A percentile compares a stretch with the other conserved stretches of the same genome.
Evolutionary conservation across 1,140 invertebrate genomes (phyloP).

Genomic region (Anastrepha ludens): DNA sequence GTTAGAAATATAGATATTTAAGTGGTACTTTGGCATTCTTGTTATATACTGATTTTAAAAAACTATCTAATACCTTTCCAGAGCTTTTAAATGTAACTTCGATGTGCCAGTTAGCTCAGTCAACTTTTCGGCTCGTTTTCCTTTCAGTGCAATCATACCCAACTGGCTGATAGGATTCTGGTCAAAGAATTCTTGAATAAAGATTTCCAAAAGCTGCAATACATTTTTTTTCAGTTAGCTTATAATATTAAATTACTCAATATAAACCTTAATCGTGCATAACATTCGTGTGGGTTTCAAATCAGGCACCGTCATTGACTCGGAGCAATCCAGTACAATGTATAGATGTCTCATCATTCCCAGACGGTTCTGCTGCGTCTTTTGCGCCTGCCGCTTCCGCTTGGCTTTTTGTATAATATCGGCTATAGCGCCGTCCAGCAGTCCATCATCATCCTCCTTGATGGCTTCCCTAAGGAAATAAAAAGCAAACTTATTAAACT

Average conservation of each 20-base stretch:
- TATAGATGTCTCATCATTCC: slow-evolving; percentile 98
- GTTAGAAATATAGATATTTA: background rate
- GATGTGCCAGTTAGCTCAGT: slow-evolving; percentile 92
- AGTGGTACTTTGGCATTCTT: too few species aligned
- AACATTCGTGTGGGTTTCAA: slow-evolving; percentile 94
- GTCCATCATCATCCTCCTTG: slow-evolving; percentile 94
- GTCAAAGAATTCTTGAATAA: slow-evolving; percentile 98
- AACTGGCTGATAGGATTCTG: slow-evolving; percentile 99
- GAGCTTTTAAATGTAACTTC: slow-evolving; percentile 85
- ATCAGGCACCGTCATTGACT: slow-evolving; percentile 95
- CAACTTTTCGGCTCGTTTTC: slow-evolving; percentile 95
- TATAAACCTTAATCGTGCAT: slow-evolving; percentile 88
- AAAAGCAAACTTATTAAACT: slow-evolving; percentile 19
- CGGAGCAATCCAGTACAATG: slow-evolving; percentile 93
- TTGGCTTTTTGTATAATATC: slow-evolving; percentile 94
- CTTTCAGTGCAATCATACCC: slow-evolving; percentile 92
- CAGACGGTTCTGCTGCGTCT: slow-evolving; percentile 83
- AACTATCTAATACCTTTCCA: slow-evolving; percentile 74
- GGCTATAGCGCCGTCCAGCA: slow-evolving; percentile 90
- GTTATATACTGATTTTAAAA: too few species aligned
- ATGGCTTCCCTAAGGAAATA: slow-evolving; percentile 89
- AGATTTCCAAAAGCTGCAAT: slow-evolving; percentile 88
- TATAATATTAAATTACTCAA: background rate
- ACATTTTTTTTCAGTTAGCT: background rate
- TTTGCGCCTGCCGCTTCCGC: slow-evolving; percentile 83